Conservation (phyloP, 2,797 vertebrate species). For the Cossypha heuglini region DNA sequence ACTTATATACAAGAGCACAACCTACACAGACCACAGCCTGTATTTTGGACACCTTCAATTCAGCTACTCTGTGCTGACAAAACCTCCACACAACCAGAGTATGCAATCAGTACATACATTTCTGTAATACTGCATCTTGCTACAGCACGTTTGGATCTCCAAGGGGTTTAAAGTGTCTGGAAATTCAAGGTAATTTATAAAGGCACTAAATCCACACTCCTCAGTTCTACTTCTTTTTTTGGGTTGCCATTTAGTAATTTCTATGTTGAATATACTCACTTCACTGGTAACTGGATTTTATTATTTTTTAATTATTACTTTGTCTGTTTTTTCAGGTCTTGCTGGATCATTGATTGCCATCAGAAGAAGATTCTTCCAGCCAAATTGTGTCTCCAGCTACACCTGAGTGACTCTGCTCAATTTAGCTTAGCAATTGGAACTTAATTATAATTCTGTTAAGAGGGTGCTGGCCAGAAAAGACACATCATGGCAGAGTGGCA, state of each 20-base stretch:
- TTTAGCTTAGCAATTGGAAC: not conserved
- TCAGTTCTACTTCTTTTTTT: not conserved
- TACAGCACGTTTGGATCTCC: not conserved
- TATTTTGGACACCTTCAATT: not conserved
- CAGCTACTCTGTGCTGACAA: not conserved
- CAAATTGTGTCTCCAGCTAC: not conserved
- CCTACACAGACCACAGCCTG: not conserved
- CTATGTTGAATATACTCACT: not conserved
- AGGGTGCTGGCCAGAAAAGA: not conserved
- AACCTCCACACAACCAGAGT: not conserved
- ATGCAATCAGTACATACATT: not conserved
- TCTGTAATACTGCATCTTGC: not conserved
- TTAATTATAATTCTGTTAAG: slow-evolving; percentile 25
- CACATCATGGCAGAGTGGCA: not conserved
- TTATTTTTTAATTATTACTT: not conserved
- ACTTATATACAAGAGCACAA: not conserved
- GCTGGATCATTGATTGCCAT: not conserved
- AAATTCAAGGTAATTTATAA: not conserved
- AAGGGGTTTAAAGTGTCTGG: not conserved
- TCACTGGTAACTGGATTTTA: not conserved
- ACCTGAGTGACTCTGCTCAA: not conserved
- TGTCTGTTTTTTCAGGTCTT: not conserved
- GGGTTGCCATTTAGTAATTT: not conserved
- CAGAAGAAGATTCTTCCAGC: not conserved
- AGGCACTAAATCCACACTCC: not conserved